Evolutionary conservation across 1,140 invertebrate species (phyloP).

Genomic region (Gonioctena quinquepunctata): DNA sequence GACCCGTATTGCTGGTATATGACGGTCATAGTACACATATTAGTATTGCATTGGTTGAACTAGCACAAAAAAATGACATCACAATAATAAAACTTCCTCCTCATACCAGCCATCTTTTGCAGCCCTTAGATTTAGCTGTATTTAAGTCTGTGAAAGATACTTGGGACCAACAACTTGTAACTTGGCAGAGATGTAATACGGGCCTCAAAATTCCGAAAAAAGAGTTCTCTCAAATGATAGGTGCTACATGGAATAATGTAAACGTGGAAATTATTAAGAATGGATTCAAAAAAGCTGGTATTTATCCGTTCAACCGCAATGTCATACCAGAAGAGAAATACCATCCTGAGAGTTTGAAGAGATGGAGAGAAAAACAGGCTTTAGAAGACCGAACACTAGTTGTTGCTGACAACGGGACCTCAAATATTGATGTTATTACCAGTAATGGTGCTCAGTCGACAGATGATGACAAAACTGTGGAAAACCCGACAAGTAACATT

Average conservation of each 20-base stretch:
- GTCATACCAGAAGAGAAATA: not conserved
- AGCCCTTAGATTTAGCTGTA: conserved; percentile 45
- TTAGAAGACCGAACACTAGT: too few relatives aligned
- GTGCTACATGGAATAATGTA: not conserved
- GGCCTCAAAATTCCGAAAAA: not conserved
- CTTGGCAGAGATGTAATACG: conserved; percentile 11
- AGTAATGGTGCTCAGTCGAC: too few relatives aligned
- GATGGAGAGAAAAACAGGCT: not conserved
- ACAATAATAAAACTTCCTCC: conserved; percentile 37
- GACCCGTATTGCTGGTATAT: conserved; percentile 47
- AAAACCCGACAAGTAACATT: too few relatives aligned
- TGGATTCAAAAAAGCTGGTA: not conserved
- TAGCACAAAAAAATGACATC: conserved; percentile 16
- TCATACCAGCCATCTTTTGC: conserved; percentile 42
- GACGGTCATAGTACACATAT: not conserved
- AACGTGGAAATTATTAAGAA: not conserved
- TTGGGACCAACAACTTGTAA: conserved; percentile 34
- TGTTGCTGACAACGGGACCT: too few relatives aligned
- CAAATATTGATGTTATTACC: too few relatives aligned
- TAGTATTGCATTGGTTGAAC: not conserved
- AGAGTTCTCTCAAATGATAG: not conserved
- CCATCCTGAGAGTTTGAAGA: not conserved
- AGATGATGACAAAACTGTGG: too few relatives aligned
- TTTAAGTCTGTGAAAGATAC: conserved; percentile 44
- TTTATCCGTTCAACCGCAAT: not conserved